A percentile compares a stretch with the other conserved stretches of the same genome.
Evolutionary conservation across 2,113 vertebrate genomes (phyloP).

Genomic region (Nestor notabilis): DNA sequence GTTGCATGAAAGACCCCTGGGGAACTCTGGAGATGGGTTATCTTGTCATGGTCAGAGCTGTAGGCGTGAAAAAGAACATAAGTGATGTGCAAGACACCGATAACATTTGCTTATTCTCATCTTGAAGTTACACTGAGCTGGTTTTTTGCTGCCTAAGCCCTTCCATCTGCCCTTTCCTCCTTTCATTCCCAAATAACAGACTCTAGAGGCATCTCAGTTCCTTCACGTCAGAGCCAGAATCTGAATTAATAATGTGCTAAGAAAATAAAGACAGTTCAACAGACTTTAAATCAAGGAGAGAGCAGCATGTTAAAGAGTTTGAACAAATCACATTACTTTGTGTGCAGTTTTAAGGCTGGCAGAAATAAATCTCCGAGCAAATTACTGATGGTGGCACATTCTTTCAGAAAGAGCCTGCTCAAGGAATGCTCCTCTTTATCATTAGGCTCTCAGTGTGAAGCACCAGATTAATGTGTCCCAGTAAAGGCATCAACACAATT

Average conservation of each 20-base stretch:
- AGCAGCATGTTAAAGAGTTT: constrained; percentile 22
- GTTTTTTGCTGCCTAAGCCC: background rate
- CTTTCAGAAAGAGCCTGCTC: background rate
- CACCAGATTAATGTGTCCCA: background rate
- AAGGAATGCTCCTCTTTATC: background rate
- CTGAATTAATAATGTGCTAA: constrained; percentile 44
- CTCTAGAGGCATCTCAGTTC: background rate
- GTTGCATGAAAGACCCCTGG: background rate
- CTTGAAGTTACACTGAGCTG: background rate
- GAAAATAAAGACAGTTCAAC: constrained; percentile 47
- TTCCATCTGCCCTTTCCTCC: constrained; percentile 11
- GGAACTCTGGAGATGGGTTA: background rate
- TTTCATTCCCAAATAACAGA: background rate
- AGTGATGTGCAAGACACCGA: background rate
- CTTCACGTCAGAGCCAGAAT: background rate
- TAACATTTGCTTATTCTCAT: background rate
- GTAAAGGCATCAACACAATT: background rate
- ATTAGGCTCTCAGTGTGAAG: background rate
- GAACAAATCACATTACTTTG: constrained; percentile 30
- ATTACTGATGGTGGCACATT: constrained; percentile 13
- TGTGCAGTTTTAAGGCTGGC: background rate
- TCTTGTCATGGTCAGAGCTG: background rate
- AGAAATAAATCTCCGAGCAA: constrained; percentile 21
- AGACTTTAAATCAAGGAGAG: constrained; percentile 47
- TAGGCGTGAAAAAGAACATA: background rate